These are phyloP conservation scores for Apamea crenata DNA, from an alignment of 2,888 invertebrate genomes.

Conservation along the genomic window DNA sequence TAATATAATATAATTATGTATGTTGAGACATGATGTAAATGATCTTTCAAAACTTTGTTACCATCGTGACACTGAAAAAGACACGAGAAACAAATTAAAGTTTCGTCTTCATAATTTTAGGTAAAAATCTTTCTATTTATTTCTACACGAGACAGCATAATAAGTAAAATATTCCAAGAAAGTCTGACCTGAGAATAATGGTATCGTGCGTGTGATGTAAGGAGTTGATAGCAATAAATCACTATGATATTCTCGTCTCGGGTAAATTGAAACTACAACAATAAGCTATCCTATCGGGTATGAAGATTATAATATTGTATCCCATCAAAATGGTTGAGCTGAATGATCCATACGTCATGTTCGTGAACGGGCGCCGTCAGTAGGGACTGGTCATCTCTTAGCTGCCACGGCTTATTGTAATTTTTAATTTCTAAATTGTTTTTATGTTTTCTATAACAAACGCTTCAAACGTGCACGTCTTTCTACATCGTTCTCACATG, in stretches of 20 bases:
- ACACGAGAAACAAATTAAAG: not conserved
- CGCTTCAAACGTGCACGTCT: too few relatives aligned
- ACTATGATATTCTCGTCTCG: constrained; percentile 20
- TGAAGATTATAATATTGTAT: constrained; percentile 26
- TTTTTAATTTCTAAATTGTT: too few relatives aligned
- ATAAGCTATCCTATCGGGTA: constrained; percentile 19
- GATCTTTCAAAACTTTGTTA: not conserved
- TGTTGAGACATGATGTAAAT: not conserved
- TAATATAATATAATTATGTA: too few relatives aligned
- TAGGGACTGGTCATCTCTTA: too few relatives aligned
- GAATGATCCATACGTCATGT: too few relatives aligned
- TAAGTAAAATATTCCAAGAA: constrained; percentile 13
- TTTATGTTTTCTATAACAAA: too few relatives aligned
- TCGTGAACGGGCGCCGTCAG: too few relatives aligned
- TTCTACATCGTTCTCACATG: too few relatives aligned
- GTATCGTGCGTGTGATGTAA: constrained; percentile 6
- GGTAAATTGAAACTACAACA: constrained; percentile 35
- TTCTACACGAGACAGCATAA: not conserved
- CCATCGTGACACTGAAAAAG: too few relatives aligned
- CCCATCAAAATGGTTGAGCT: too few relatives aligned
- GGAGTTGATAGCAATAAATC: constrained; percentile 47
- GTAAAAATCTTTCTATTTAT: not conserved
- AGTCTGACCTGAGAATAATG: constrained; percentile 37
- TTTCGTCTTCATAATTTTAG: not conserved
- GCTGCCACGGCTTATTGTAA: too few relatives aligned